Evolutionary conservation across 2,888 invertebrate species (phyloP), one percentile per base, ranked within the genome.

Genomic region (Spilarctia lutea): DNA sequence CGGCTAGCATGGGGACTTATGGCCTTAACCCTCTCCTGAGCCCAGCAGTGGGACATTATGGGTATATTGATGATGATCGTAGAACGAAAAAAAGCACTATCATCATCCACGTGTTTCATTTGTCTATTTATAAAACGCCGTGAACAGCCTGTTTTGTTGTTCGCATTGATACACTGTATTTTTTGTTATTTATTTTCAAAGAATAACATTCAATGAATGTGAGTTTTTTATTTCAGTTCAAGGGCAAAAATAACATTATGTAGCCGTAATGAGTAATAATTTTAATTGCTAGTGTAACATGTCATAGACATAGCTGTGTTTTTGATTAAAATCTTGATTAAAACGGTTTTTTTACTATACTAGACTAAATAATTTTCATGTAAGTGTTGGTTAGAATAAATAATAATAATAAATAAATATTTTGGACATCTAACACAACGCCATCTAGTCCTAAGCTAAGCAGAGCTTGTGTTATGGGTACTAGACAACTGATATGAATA

Each of bases 241-340:
- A 83, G 83, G 84, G 1, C 79, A 42, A 30, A 24, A n/a, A 65
- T 74, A 72, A 60, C 75, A 71, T 35, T 33, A 33, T 35, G 73
- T 56, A 33, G 30, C 33, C 60, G 45, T 73, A 30, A 45, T 73
- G 71, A 35, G 48, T 77, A 77, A 81, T 77, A 66, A 83, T 79
- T 78, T 79, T 83, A 77, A 83, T 83, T 76, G 70, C 35, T 68
- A 56, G 39, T 78, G 73, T 63, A 80, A 73, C 67, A 39, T 75
- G 52, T 71, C 67, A 72, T 48, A 42, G 18, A 68, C 75, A 71
- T 71, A 42, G 35, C 20, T 63, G 35, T 35, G 18, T 69, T 56
- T 48, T 65, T 68, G 68, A 72, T 72, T 72, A 69, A 65, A 75
- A 30, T 45, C 35, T 72, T 66, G 52, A 70, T 75, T 72, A 33